Conservation (phyloP, 1,140 invertebrate species). For the Musca domestica region DNA sequence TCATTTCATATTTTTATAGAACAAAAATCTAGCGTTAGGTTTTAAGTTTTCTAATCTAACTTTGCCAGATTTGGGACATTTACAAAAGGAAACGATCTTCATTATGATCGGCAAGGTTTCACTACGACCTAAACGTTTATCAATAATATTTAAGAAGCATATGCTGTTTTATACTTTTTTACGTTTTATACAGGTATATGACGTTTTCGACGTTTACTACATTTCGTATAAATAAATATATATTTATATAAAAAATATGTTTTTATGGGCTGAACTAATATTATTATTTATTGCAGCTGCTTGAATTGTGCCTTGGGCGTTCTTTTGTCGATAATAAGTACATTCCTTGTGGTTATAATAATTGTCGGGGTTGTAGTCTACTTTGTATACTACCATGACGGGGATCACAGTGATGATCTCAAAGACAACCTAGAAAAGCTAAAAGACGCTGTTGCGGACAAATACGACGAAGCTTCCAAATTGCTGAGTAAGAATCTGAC, state of each 20-base stretch:
- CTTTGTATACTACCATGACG: slow-evolving; percentile 41
- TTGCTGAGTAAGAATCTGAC: background rate
- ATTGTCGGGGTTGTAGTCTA: slow-evolving; percentile 41
- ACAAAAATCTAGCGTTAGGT: no score
- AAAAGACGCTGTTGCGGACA: slow-evolving; percentile 1
- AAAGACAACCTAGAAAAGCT: slow-evolving; percentile 19
- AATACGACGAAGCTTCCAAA: slow-evolving; percentile 14
- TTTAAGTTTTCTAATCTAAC: no score
- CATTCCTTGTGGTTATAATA: slow-evolving; percentile 43
- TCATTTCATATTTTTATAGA: no score
- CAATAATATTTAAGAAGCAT: no score
- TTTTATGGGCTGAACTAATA: no score
- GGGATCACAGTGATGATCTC: slow-evolving; percentile 4
- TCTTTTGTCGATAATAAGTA: slow-evolving; percentile 41
- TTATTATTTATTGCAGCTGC: slow-evolving; percentile 36
- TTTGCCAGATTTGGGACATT: no score
- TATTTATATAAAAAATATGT: slow-evolving; percentile 23
- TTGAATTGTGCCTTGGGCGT: slow-evolving; percentile 45
- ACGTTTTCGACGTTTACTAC: no score
- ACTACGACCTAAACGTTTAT: no score
- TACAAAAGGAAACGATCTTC: no score
- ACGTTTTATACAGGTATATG: no score
- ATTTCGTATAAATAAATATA: slow-evolving; percentile 11
- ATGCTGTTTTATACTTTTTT: no score
- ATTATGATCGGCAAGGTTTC: no score